Evolutionary conservation across 1,140 invertebrate genomes (phyloP).

Genomic region (Dendrolimus kikuchii): DNA sequence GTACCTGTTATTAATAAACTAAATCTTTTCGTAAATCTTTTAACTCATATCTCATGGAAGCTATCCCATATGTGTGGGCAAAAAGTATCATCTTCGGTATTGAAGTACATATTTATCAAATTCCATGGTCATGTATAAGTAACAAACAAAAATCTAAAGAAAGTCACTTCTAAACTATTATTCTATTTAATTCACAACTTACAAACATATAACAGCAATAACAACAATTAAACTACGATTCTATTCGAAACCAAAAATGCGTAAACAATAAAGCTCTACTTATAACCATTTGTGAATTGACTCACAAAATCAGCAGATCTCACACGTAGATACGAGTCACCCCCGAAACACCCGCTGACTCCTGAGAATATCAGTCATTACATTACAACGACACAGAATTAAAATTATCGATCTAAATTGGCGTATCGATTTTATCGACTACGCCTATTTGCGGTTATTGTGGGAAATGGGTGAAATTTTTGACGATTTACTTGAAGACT

Average conservation of each 20-base stretch:
- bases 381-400: slow-evolving; percentile 24
- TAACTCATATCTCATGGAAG: no score
- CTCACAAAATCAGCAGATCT: slow-evolving; percentile 46
- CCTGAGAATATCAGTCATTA: slow-evolving; percentile 63
- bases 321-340: slow-evolving; percentile 54
- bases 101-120: no score
- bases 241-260: slow-evolving; percentile 14
- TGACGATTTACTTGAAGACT: slow-evolving; percentile 15
- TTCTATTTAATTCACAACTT: neutral
- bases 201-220: slow-evolving; percentile 7
- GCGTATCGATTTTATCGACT: slow-evolving; percentile 28
- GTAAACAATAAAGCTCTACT: slow-evolving; percentile 17
- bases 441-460: slow-evolving; percentile 39
- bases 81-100: no score
- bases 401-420: slow-evolving; percentile 25
- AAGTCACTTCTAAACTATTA: no score
- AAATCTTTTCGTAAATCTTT: no score
- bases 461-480: slow-evolving; percentile 34
- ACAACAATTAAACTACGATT: slow-evolving; percentile 10
- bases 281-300: slow-evolving; percentile 21
- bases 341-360: slow-evolving; percentile 41
- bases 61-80: no score
- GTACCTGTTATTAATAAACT: no score
- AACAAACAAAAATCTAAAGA: no score
- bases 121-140: no score